These are phyloP conservation scores for Recurvirostra avosetta DNA, from an alignment of 2,113 vertebrate genomes.

Conservation along the genomic window DNA sequence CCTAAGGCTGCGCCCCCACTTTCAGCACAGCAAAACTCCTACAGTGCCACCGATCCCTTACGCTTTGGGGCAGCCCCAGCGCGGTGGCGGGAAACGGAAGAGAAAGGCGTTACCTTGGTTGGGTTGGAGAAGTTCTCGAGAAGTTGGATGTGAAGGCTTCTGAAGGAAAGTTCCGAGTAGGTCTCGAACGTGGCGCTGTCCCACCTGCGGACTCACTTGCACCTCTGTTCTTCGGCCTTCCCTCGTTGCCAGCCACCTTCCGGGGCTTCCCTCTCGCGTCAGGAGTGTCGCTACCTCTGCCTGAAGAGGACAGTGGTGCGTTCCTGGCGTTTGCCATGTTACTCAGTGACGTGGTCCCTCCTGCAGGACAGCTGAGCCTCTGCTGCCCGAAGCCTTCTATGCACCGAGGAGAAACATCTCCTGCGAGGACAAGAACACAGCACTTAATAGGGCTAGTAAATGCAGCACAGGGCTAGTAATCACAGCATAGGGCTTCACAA, in stretches of 20 bases:
- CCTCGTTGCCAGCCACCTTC: not conserved
- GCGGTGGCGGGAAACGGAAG: accelerated
- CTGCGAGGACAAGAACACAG: not conserved
- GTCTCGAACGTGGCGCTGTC: not conserved
- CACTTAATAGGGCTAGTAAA: accelerated
- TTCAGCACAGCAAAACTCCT: not conserved
- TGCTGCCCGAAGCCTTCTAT: constrained; percentile 36
- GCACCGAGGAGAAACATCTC: constrained; percentile 1
- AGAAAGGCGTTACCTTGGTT: constrained; percentile 30
- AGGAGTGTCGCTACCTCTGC: accelerated
- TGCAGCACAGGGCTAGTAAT: accelerated
- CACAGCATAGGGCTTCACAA: not conserved
- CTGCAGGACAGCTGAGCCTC: not conserved
- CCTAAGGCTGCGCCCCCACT: not conserved
- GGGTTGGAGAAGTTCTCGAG: not conserved
- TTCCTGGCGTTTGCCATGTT: not conserved
- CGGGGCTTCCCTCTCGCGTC: not conserved
- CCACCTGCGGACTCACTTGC: not conserved
- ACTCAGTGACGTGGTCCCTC: not conserved
- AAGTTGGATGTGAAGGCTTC: constrained; percentile 3
- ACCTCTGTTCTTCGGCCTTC: not conserved
- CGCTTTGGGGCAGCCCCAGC: not conserved
- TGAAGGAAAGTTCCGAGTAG: not conserved
- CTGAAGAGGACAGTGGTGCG: accelerated
- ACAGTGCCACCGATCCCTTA: accelerated